Evolutionary conservation across 2,888 invertebrate species (phyloP).

Genomic region (Lordiphosa andalusiaca): DNA sequence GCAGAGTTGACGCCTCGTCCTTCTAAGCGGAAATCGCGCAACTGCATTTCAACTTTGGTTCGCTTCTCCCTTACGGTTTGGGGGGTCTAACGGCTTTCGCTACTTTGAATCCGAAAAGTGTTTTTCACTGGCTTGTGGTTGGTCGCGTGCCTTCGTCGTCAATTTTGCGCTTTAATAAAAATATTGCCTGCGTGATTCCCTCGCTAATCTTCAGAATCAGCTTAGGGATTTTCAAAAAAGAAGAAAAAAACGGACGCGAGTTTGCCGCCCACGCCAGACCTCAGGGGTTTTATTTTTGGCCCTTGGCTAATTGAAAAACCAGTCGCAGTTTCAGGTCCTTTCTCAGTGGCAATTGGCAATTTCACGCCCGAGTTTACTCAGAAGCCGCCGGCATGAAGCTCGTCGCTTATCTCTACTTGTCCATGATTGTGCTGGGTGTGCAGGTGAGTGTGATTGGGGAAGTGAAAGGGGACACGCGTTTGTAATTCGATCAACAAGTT

Average conservation of each 20-base stretch:
- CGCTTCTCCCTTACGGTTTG: slow-evolving; percentile 38
- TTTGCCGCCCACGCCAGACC: slow-evolving; percentile 26
- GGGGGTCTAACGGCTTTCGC: slow-evolving; percentile 22
- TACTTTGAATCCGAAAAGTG: slow-evolving; percentile 20
- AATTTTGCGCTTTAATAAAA: slow-evolving; percentile 55
- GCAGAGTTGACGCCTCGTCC: slow-evolving; percentile 66
- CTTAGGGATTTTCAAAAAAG: slow-evolving; percentile 24
- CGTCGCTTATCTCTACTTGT: slow-evolving; percentile 76
- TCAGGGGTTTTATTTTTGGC: slow-evolving; percentile 11
- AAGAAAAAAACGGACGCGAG: slow-evolving; percentile 8
- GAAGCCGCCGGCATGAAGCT: slow-evolving; percentile 74
- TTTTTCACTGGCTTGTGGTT: neutral
- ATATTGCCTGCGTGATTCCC: slow-evolving; percentile 50
- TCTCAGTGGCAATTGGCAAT: slow-evolving; percentile 37
- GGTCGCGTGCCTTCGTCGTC: slow-evolving; percentile 29
- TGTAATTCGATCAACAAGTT: slow-evolving; percentile 71
- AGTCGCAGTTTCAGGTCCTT: slow-evolving; percentile 9
- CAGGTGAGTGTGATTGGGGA: slow-evolving; percentile 73
- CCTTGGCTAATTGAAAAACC: slow-evolving; percentile 55
- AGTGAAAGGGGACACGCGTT: slow-evolving; percentile 1
- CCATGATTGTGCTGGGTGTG: slow-evolving; percentile 77
- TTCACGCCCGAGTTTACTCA: slow-evolving; percentile 31
- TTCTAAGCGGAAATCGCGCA: slow-evolving; percentile 35
- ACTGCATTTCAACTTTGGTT: slow-evolving; percentile 25
- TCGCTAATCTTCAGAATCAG: slow-evolving; percentile 49